These are phyloP conservation scores for Mythimna lalbum DNA, from an alignment of 2,888 invertebrate species.

Conservation along the genomic window DNA sequence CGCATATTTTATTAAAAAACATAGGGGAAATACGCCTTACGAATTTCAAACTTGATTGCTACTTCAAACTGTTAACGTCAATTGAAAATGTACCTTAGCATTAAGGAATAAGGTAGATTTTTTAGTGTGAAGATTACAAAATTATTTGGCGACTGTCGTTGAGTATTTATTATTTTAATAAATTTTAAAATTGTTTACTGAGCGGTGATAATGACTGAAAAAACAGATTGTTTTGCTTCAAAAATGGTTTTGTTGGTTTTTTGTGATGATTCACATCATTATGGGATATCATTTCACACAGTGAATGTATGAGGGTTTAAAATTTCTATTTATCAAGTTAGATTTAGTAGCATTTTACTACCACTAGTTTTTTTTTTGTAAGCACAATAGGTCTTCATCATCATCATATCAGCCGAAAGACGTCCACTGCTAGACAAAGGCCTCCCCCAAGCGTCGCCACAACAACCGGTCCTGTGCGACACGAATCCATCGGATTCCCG, in stretches of 20 bases:
- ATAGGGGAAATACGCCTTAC: conserved; percentile 75
- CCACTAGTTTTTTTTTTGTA: not conserved
- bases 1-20: conserved; percentile 88
- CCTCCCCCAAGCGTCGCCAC: too few species aligned
- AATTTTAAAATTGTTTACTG: conserved; percentile 67
- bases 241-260: conserved; percentile 64
- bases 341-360: not conserved
- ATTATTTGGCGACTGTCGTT: conserved; percentile 34
- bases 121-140: not conserved
- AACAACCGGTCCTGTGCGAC: too few species aligned
- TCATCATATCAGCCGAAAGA: too few species aligned
- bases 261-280: conserved; percentile 24
- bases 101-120: not conserved
- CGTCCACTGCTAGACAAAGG: too few species aligned
- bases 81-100: conserved; percentile 34
- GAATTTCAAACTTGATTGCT: conserved; percentile 52
- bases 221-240: conserved; percentile 55
- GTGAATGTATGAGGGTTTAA: not conserved
- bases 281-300: not conserved
- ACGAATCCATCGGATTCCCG: too few species aligned
- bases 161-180: conserved; percentile 74
- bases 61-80: conserved; percentile 3
- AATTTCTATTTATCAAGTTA: not conserved
- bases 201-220: conserved; percentile 68
- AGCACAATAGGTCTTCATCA: not conserved